A percentile compares a stretch with the other conserved stretches of the same genome.
These are phyloP conservation scores for Perca fluviatilis DNA, from an alignment of 2,113 vertebrate genomes.

Conservation along the genomic window DNA sequence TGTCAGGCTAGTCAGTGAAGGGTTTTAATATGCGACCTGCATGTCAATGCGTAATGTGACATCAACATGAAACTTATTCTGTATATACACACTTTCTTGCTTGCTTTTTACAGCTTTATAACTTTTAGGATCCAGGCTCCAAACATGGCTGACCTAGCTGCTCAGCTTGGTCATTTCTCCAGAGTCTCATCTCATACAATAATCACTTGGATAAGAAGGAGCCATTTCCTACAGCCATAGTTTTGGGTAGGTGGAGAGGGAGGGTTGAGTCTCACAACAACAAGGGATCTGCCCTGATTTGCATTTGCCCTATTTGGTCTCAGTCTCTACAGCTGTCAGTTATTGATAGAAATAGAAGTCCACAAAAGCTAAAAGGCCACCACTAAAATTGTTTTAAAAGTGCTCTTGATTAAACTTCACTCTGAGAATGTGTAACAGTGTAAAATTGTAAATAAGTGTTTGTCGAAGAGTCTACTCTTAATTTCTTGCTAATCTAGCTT, in stretches of 20 bases:
- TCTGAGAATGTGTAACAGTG: neutral
- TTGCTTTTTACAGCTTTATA: neutral
- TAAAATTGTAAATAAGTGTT: neutral
- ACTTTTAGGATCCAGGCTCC: slow-evolving; percentile 38
- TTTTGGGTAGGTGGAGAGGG: slow-evolving; percentile 37
- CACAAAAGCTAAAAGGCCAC: slow-evolving; percentile 35
- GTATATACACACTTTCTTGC: neutral
- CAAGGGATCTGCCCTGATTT: slow-evolving; percentile 80
- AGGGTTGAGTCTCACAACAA: slow-evolving; percentile 50
- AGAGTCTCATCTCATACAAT: slow-evolving; percentile 24
- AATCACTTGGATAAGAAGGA: slow-evolving; percentile 54
- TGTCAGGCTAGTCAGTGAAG: no score
- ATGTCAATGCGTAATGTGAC: neutral
- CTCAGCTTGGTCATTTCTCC: slow-evolving; percentile 44
- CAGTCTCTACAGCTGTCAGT: slow-evolving; percentile 54
- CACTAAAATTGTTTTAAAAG: neutral
- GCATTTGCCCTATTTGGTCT: slow-evolving; percentile 69
- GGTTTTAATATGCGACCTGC: neutral
- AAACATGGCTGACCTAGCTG: slow-evolving; percentile 61
- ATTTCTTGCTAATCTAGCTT: neutral
- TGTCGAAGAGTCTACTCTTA: neutral
- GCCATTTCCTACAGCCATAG: neutral
- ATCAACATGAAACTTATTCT: neutral
- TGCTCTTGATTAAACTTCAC: slow-evolving; percentile 11
- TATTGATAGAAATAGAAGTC: slow-evolving; percentile 28